Evolutionary conservation across 2,797 vertebrate genomes (phyloP).

Genomic region (Neosalanx taihuensis): DNA sequence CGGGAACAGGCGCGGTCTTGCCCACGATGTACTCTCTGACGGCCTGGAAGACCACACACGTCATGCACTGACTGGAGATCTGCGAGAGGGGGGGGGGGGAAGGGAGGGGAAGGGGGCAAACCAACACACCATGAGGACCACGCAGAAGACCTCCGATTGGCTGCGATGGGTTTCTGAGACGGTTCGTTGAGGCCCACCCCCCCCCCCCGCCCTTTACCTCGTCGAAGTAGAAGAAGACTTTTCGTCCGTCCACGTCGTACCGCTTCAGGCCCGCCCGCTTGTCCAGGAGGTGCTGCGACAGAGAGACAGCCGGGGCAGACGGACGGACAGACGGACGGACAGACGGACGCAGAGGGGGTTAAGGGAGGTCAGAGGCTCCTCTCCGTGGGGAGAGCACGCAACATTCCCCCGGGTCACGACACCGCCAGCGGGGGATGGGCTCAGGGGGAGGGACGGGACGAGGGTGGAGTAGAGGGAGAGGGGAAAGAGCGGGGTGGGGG

Average conservation of each 20-base stretch:
- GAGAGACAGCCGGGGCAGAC: background rate
- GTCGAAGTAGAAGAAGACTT: constrained; percentile 92
- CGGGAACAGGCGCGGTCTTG: constrained; percentile 89
- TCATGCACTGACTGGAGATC: constrained; percentile 93
- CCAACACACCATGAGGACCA: constrained; percentile 14
- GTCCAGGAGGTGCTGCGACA: constrained; percentile 81
- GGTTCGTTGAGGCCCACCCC: too few relatives aligned
- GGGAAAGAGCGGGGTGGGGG: background rate
- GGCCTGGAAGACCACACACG: constrained; percentile 86
- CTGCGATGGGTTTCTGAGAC: background rate
- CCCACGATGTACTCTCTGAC: constrained; percentile 89
- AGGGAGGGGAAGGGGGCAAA: constrained; percentile 9
- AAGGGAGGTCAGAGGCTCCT: background rate
- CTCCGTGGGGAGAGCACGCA: too few relatives aligned
- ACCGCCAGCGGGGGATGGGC: constrained; percentile 4
- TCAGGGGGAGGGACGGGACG: background rate
- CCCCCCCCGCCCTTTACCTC: constrained; percentile 72
- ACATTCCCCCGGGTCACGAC: background rate
- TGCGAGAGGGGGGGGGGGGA: constrained; percentile 42
- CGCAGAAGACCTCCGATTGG: background rate
- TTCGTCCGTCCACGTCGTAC: constrained; percentile 85
- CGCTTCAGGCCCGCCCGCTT: constrained; percentile 87
- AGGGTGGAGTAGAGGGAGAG: background rate
- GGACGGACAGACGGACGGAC: too few relatives aligned
- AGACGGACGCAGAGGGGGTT: background rate